These are phyloP conservation scores for Oscheius onirici DNA, from an alignment of 2,888 invertebrate species.

Conservation along the genomic window DNA sequence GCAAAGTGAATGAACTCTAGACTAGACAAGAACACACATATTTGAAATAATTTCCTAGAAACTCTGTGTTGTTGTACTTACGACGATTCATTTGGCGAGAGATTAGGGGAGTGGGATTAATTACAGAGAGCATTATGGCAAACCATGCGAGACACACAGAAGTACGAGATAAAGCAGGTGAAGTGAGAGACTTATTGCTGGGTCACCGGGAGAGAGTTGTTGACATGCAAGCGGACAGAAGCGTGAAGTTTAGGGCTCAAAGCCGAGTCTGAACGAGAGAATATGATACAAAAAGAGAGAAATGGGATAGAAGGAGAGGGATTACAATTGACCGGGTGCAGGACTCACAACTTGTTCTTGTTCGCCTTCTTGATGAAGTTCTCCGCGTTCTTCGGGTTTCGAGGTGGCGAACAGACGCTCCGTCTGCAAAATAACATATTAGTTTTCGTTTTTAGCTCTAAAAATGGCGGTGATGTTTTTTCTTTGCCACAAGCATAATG, in stretches of 20 bases:
- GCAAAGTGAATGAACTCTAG: background rate
- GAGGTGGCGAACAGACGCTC: constrained; percentile 32
- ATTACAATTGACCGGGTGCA: constrained; percentile 31
- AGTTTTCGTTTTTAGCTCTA: too few species aligned
- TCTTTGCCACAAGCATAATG: too few species aligned
- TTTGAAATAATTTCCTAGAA: constrained; percentile 14
- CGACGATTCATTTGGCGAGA: too few species aligned
- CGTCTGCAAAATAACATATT: constrained; percentile 28
- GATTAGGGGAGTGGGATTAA: background rate
- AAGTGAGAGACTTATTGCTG: constrained; percentile 26
- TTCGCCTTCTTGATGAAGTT: constrained; percentile 30
- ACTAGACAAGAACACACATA: constrained; percentile 4
- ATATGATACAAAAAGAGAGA: background rate
- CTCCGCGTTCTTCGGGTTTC: constrained; percentile 29
- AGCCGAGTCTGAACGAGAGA: constrained; percentile 26
- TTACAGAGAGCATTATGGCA: background rate
- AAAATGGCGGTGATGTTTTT: too few species aligned
- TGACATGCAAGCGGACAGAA: background rate
- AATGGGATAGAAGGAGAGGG: background rate
- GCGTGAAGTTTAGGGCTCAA: constrained; percentile 17
- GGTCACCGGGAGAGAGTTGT: constrained; percentile 14
- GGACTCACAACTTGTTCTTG: constrained; percentile 29
- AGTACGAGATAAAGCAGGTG: background rate
- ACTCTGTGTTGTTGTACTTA: constrained; percentile 6
- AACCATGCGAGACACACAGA: constrained; percentile 21